These are phyloP conservation scores for Furnarius figulus DNA, from an alignment of 2,113 vertebrate genomes.

Conservation along the genomic window DNA sequence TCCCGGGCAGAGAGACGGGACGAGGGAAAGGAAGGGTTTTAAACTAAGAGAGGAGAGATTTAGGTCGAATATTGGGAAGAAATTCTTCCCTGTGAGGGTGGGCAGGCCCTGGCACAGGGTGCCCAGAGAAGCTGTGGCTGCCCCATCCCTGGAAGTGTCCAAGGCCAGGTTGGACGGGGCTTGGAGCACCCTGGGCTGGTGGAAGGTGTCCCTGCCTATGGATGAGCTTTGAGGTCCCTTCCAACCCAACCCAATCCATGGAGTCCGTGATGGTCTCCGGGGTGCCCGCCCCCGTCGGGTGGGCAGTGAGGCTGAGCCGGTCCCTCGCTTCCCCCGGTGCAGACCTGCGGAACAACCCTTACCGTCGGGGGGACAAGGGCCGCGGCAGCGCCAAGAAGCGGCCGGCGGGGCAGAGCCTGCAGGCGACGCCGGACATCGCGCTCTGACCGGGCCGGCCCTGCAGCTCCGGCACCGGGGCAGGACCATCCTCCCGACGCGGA, in stretches of 20 bases:
- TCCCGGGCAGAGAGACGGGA: background rate
- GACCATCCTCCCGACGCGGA: background rate
- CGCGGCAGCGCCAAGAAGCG: conserved; percentile 85
- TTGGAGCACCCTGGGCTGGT: background rate
- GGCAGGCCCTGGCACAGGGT: background rate
- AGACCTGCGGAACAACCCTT: conserved; percentile 93
- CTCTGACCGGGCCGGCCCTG: conserved; percentile 68
- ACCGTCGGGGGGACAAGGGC: conserved; percentile 82
- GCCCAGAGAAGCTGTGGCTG: background rate
- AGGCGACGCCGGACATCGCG: conserved; percentile 84
- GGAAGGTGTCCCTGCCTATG: background rate
- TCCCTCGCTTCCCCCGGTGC: background rate
- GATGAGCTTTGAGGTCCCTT: background rate
- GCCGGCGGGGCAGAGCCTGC: conserved; percentile 75
- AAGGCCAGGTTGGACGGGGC: rapidly evolving
- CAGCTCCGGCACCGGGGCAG: background rate
- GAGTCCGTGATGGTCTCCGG: background rate
- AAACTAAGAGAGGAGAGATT: background rate
- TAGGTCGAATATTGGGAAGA: background rate
- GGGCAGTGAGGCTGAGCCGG: background rate
- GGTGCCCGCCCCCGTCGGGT: rapidly evolving
- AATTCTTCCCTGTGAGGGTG: background rate
- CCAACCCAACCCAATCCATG: background rate
- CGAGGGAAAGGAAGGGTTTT: background rate
- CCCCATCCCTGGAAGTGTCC: background rate